Base-by-base conservation (phyloP, 23 tunicate genomes). In the Halocynthia roretzi region DNA sequence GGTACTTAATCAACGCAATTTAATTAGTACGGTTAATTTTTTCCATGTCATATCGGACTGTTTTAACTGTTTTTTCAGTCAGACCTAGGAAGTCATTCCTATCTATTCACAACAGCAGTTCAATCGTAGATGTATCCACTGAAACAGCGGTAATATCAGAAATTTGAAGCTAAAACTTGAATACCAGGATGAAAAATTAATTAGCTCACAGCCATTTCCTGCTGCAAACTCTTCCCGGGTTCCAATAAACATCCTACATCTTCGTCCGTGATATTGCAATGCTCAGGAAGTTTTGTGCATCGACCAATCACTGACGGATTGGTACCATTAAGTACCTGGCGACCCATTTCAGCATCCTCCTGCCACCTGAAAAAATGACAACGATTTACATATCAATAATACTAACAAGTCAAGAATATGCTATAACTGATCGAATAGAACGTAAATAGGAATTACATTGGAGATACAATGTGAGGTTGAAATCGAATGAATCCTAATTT, bases 311-410 rank as follows among this genome's bases (percentile, higher is more conserved):
- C 78, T 51, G 31, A 54, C n/a, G 84, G 84, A 12, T 62, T 69
- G 7, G 61, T 48, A 20, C 84, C 84, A n/a, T 74, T 81, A 21
- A 81, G 50, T 12, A 81, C 67, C 31, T 81, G 84, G 0, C 84
- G 77, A 11, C 84, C 84, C 22, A 61, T 60, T 71, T 81, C 84
- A 11, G 11, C 84, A 40, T 81, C 84, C 44, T 61, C 56, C 51
- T 71, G 49, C 84, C 84, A 81, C 14, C 84, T 81, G 5, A 31
- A 7, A 68, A n/a, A 53, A 81, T 71, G 18, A 1, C 17, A 58
- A 58, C 63, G 1, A 58, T 58, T 4, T 31, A 31, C 44, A 31
- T 31, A 31, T 31, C 44, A 31, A 31, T 31, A 31, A 31, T 31
- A 31, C 44, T 1, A 31, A 31, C 4, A 31, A 31, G 44, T 31